Conservation (phyloP, 2,797 vertebrate species). For the Cyclura pinguis region DNA sequence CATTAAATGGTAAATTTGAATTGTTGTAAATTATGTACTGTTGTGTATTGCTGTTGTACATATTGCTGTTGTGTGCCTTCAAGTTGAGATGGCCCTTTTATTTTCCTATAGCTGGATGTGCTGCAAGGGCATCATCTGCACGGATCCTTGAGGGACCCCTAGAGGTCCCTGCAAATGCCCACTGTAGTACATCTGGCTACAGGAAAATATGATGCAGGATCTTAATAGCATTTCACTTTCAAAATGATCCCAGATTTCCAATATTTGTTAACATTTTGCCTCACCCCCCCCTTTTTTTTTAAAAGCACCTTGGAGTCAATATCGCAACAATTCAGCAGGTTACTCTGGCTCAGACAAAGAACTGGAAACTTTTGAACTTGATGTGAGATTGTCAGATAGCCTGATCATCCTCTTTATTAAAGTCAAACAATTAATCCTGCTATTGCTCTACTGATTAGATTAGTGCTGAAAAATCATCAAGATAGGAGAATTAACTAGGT, state of each 20-base stretch:
- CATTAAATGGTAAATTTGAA: no score
- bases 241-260: background rate
- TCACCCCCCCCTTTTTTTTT: background rate
- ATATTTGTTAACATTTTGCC: background rate
- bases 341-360: background rate
- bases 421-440: conserved; percentile 22
- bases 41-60: no score
- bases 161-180: no score
- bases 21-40: no score
- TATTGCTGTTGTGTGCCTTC: no score
- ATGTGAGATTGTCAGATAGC: conserved; percentile 21
- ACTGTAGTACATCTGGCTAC: no score
- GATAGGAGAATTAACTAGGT: conserved; percentile 23
- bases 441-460: conserved; percentile 3
- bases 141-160: no score
- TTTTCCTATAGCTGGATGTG: no score
- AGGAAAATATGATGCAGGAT: no score
- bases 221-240: background rate
- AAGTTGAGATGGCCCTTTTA: no score
- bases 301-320: background rate
- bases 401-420: conserved; percentile 33
- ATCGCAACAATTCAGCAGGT: background rate
- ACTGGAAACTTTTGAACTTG: background rate
- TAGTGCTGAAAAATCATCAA: conserved; percentile 13
- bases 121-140: no score